Base-by-base conservation (phyloP, 2,113 vertebrate species). In the Scytalopus superciliaris region DNA sequence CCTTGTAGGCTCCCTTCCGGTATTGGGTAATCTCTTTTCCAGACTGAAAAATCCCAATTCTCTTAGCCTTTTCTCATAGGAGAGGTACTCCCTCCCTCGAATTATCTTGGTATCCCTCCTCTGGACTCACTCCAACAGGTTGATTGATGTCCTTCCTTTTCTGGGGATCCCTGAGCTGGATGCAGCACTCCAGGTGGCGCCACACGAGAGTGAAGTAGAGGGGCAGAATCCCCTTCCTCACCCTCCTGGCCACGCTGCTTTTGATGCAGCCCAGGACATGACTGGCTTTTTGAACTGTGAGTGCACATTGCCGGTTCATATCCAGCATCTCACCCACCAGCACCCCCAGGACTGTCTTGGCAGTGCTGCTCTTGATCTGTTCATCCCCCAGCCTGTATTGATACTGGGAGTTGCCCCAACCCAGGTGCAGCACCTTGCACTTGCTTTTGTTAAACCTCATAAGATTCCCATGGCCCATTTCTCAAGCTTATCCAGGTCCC, bases 391-490 rank as follows among this genome's bases (percentile, higher is more conserved):
- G 8, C 12, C 7, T 74, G 8, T 37, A 28, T 23, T 66, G 33
- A 28, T 37, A 50, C 9, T 8, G 4, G 27, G 7, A 0, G 2
- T 11, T 74, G 44, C 37, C 27, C 28, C 0, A 0, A 59, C 27
- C 37, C 23, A 52, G 19, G 28, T 11, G 33, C 8, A 59, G 7
- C 27, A 59, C 28, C 33, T 53, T 28, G 12, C 28, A n/a, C 27
- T 22, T 59, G 60, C 33, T 44, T 35, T 28, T 37, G 18, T 37
- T 66, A 57, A 59, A 74, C 37, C 52, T 57, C 33, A 24, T 19
- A 42, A 33, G 52, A 52, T 50, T 73, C 33, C 42, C 50, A 27
- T 50, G 35, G 64, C 52, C n/a, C n/a, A n/a, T 9, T 74, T 37
- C 25, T 76, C 33, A 11, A 81, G 28, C 33, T 19, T 74, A 15